These are phyloP conservation scores for Trachelus tabidus DNA, from an alignment of 2,888 invertebrate species.

Conservation along the genomic window DNA sequence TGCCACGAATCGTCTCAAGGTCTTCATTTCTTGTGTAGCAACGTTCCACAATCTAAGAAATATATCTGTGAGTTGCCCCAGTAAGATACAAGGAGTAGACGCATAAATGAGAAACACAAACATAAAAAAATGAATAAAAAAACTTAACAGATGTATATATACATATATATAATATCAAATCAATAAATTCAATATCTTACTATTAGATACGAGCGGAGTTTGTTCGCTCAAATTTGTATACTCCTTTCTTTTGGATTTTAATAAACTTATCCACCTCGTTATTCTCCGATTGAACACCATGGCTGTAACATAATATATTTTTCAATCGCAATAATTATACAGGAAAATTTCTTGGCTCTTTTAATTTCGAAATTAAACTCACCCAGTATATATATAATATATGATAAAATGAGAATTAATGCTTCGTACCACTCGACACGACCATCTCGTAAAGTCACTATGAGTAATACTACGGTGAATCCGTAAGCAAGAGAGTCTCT, in stretches of 20 bases:
- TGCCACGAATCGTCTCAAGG: not conserved
- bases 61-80: not conserved
- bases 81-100: not conserved
- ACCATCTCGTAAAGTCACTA: constrained; percentile 77
- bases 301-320: constrained; percentile 64
- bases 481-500: constrained; percentile 81
- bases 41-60: not conserved
- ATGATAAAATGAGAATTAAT: constrained; percentile 75
- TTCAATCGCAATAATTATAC: not conserved
- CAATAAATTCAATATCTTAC: constrained; percentile 30
- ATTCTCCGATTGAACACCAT: constrained; percentile 77
- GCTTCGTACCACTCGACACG: constrained; percentile 83
- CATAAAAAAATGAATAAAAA: not conserved
- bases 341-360: not conserved
- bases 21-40: not conserved
- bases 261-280: constrained; percentile 68
- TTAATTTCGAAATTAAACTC: constrained; percentile 47
- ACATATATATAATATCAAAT: not conserved
- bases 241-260: constrained; percentile 67
- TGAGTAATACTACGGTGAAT: constrained; percentile 76
- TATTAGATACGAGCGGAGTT: constrained; percentile 52
- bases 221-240: constrained; percentile 71
- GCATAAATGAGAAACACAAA: not conserved
- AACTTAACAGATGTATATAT: not conserved
- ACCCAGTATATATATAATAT: constrained; percentile 79